Evolutionary conservation across 2,113 vertebrate species (phyloP), one percentile per base, ranked within the genome.

Genomic region (Paradoxurus hermaphroditus): DNA sequence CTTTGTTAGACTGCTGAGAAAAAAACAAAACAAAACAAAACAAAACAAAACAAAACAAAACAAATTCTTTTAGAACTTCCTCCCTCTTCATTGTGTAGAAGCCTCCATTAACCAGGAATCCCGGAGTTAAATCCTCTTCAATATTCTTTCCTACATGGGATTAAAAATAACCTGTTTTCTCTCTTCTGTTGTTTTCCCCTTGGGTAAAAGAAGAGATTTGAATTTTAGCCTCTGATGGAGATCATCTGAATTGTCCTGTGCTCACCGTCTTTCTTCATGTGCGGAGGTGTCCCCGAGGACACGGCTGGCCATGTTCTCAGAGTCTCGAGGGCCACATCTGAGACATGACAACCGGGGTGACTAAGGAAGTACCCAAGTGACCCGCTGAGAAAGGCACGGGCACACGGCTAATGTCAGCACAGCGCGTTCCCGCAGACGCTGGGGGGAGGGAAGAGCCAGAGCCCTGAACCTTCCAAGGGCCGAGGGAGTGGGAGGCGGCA

Each of bases 401-500:
- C 6, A 53, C 0, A 36, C 19, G 18, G 49, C 0, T 9, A n/a
- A 2, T 1, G 0, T 18, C 19, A 49, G 36, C 41, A 4, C 27
- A 4, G 63, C 39, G 23, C 0, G 14, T 72, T 68, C 65, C 89
- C 21, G 29, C 0, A 3, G 70, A 75, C 4, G 0, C 13, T 3
- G 41, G 51, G 41, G 21, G 10, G 36, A 75, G 67, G 36, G 27
- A 21, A 2, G 8, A 56, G 86, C 77, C 51, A 41, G 93, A 81
- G 93, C 67, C 21, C n/a, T 39, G 81, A 92, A 2, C 81, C 91
- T 85, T 86, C 85, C 88, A 21, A 27, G 63, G 92, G 82, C 63
- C 2, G 21, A 90, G 96, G 44, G 94, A 31, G 90, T 93, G 68
- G 86, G 75, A 67, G 56, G 79, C 51, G 29, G 83, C 97, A 97